Percentiles rank a stretch among this genome's conserved stretches.
Evolutionary conservation across 2,888 invertebrate species (phyloP).

Genomic region (Gortyna flavago): DNA sequence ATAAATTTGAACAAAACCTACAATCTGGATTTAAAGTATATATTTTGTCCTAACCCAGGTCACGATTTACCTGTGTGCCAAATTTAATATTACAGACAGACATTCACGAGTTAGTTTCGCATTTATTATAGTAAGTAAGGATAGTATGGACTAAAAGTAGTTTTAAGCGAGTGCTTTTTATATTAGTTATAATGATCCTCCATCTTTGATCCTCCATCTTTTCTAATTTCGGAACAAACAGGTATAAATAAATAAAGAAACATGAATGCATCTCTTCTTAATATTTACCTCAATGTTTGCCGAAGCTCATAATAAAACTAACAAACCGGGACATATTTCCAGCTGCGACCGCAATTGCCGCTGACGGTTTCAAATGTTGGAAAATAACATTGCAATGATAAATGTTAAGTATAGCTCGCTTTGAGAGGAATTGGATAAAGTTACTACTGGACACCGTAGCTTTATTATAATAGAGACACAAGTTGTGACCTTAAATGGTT

Average conservation of each 20-base stretch:
- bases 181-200: background rate
- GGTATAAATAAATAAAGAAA: background rate
- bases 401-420: background rate
- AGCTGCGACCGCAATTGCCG: slow-evolving; percentile 2
- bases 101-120: background rate
- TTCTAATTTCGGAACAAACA: background rate
- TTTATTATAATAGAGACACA: background rate
- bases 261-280: background rate
- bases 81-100: background rate
- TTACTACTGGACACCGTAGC: background rate
- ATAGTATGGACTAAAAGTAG: background rate
- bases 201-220: background rate
- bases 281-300: slow-evolving; percentile 3
- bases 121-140: background rate
- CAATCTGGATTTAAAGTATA: background rate
- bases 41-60: background rate
- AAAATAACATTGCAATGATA: background rate
- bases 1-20: background rate
- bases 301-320: slow-evolving; percentile 1
- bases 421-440: background rate
- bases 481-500: background rate
- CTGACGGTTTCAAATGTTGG: background rate
- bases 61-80: background rate
- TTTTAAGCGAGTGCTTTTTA: background rate
- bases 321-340: slow-evolving; percentile 2